Conservation (phyloP, 2,113 vertebrate genomes). For the Sakesphorus luctuosus region DNA sequence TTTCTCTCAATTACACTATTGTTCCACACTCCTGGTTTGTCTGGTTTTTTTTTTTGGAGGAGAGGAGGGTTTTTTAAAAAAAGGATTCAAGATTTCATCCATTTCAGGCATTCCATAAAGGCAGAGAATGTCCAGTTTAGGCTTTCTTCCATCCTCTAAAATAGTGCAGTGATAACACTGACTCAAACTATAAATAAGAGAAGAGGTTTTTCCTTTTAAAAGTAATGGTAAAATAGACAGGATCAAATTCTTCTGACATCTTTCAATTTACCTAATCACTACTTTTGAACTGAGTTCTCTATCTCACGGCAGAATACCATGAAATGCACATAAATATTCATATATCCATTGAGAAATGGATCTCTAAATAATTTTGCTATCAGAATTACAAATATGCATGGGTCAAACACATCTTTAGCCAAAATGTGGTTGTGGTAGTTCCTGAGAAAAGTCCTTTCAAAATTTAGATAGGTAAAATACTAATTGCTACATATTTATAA, state of each 20-base stretch:
- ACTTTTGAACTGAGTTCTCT: neutral
- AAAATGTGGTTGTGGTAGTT: neutral
- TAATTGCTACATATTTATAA: neutral
- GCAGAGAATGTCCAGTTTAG: neutral
- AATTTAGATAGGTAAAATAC: neutral
- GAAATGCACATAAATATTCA: neutral
- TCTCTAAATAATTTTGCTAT: neutral
- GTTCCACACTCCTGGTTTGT: neutral
- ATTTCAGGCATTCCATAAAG: neutral
- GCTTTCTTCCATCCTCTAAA: neutral
- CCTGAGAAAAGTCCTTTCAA: neutral
- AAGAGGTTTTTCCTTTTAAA: neutral
- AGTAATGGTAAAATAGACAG: neutral
- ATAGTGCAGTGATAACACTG: neutral
- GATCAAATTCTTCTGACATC: neutral
- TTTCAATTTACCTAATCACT: neutral
- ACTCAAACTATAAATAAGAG: neutral
- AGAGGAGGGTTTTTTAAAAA: neutral
- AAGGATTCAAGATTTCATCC: neutral
- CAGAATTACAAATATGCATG: neutral
- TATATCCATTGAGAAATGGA: neutral
- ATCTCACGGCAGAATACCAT: neutral
- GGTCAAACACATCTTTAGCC: neutral
- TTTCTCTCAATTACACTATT: neutral
- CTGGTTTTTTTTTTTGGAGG: neutral